These are phyloP conservation scores for Rafetus swinhoei DNA, from an alignment of 2,113 vertebrate genomes.

Conservation along the genomic window DNA sequence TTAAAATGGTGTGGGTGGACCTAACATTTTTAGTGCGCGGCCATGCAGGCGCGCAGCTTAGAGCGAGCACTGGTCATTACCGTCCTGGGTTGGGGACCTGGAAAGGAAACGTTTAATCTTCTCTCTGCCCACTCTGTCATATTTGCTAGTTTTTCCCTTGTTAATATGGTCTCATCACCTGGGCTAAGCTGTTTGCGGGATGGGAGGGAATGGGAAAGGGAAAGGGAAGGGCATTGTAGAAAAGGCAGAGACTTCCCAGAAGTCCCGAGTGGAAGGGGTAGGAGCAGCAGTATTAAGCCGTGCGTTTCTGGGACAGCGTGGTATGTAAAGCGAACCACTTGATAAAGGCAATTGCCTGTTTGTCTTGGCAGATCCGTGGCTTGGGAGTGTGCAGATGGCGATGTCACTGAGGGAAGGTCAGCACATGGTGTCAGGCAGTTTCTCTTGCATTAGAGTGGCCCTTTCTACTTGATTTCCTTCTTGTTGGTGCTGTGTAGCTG, in stretches of 20 bases:
- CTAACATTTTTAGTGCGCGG: too few species aligned
- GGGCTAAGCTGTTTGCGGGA: not conserved
- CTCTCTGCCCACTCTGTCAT: not conserved
- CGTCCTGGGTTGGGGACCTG: not conserved
- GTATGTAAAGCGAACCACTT: conserved; percentile 9
- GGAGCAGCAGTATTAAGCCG: conserved; percentile 19
- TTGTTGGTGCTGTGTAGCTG: not conserved
- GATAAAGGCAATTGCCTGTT: conserved; percentile 11
- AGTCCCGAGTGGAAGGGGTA: not conserved
- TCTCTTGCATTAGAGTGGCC: not conserved
- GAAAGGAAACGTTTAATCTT: not conserved
- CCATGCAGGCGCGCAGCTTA: too few species aligned
- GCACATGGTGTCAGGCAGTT: not conserved
- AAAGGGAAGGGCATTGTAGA: not conserved
- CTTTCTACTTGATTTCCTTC: not conserved
- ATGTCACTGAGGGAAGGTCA: not conserved
- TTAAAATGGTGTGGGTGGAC: too few species aligned
- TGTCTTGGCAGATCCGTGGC: conserved; percentile 27
- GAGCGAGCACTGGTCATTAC: not conserved
- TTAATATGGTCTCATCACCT: not conserved
- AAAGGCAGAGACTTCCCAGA: conserved; percentile 35
- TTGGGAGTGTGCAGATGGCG: conserved; percentile 2
- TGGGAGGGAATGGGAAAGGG: not conserved
- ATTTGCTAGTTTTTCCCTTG: not conserved
- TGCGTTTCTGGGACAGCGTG: conserved; percentile 20